Evolutionary conservation across 2,113 vertebrate species (phyloP), one percentile per base, ranked within the genome.

Genomic region (Promerops cafer): DNA sequence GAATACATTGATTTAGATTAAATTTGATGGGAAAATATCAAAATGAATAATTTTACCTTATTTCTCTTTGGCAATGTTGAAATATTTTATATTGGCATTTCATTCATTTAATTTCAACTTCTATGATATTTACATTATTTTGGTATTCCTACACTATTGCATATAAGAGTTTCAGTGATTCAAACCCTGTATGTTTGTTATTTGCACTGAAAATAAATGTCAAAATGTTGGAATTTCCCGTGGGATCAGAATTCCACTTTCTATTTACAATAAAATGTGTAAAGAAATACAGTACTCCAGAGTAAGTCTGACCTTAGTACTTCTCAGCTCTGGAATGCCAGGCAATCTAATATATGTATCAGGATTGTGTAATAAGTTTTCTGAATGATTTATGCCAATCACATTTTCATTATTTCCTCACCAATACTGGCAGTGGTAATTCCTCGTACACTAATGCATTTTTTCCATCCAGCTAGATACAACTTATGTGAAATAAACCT

Each of bases 61-160:
- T 92, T 91, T 85, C 59, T 79, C 93, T 83, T 83, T 81, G 39
- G 71, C 42, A 80, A 70, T 33, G 42, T 74, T 93, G 87, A 83
- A 95, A 81, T 86, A 76, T 87, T 90, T 93, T 56, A 57, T 91
- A 83, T 83, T 93, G 94, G 69, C 64, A 92, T 93, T 95, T 95
- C 66, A 88, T 80, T 96, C 6, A 72, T 93, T 95, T 96, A 81
- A 93, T 94, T 94, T 94, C 45, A 31, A 54, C 68, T 87, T 92
- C 78, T 63, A 50, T 96, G 91, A 83, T 94, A 94, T 96, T 97
- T 96, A 96, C 95, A 86, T 86, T 96, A 80, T 93, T 96, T 96
- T 90, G 44, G 77, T 88, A 83, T 92, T 94, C 78, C 54, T 77
- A 24, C 83, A 54, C 35, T 57, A 66, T 60, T 80, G 56, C 71